Evolutionary conservation across 1,140 invertebrate species (phyloP).

Genomic region (Sycophaga agraensis): DNA sequence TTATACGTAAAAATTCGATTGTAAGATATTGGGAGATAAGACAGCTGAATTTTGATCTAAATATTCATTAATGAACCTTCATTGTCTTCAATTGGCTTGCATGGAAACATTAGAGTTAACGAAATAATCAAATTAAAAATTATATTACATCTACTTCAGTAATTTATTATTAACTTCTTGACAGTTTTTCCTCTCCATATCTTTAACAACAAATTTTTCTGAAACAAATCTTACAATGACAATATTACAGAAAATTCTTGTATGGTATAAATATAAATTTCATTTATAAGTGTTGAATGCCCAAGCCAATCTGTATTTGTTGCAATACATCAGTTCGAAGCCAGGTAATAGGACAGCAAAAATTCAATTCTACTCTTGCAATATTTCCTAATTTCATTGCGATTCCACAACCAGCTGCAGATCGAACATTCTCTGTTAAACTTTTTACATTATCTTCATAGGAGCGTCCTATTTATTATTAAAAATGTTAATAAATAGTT

Average conservation of each 20-base stretch:
- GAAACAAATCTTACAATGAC: constrained; percentile 1
- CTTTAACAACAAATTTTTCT: neutral
- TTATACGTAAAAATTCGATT: too few species aligned
- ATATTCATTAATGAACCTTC: too few species aligned
- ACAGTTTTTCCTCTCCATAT: too few species aligned
- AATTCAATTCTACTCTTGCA: constrained; percentile 81
- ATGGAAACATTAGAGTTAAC: too few species aligned
- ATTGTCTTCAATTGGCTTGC: too few species aligned
- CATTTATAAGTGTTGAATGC: constrained; percentile 51
- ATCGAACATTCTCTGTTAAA: constrained; percentile 58
- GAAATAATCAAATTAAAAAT: too few species aligned
- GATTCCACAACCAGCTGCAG: constrained; percentile 74
- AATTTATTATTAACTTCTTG: too few species aligned
- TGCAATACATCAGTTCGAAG: constrained; percentile 45
- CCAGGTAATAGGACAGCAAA: constrained; percentile 45
- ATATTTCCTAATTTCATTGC: constrained; percentile 74
- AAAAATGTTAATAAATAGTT: constrained; percentile 15
- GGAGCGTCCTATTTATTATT: constrained; percentile 48
- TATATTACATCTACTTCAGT: too few species aligned
- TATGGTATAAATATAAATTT: neutral
- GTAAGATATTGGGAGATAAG: too few species aligned
- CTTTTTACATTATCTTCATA: constrained; percentile 50
- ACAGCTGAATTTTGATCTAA: too few species aligned
- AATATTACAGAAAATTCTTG: neutral
- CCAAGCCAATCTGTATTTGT: constrained; percentile 54